Percentiles rank a stretch among this genome's conserved stretches.
phyloP scores from a whole-genome alignment of 2,888 invertebrate genomes.

The Agrilus mali region DNA sequence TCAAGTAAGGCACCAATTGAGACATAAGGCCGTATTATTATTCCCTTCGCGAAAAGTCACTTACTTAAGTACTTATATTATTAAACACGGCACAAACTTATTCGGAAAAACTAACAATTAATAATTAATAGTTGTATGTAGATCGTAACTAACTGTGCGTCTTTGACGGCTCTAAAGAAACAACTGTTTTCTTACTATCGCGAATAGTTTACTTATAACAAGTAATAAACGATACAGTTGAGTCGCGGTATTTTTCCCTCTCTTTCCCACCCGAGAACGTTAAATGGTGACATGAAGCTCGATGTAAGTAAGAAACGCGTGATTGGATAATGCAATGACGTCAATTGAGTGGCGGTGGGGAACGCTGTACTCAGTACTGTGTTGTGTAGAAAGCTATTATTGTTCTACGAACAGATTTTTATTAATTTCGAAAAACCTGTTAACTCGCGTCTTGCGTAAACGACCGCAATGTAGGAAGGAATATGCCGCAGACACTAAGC shows the following conservation, averaged over 20 bases:
- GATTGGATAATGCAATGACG: slow-evolving; percentile 18
- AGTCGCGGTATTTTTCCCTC: slow-evolving; percentile 1
- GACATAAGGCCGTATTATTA: slow-evolving; percentile 40
- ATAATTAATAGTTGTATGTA: too few relatives aligned
- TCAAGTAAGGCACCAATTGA: slow-evolving; percentile 47
- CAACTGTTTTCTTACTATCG: slow-evolving; percentile 19
- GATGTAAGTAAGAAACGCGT: slow-evolving; percentile 6
- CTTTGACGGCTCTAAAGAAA: slow-evolving; percentile 7
- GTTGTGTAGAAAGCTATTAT: slow-evolving; percentile 11
- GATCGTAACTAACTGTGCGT: not conserved
- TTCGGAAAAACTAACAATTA: too few relatives aligned
- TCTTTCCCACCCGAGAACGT: slow-evolving; percentile 6
- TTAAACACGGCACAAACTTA: slow-evolving; percentile 1
- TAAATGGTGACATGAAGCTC: too few relatives aligned
- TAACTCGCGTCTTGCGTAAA: not conserved
- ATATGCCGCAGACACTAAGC: not conserved
- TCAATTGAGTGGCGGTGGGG: slow-evolving; percentile 10
- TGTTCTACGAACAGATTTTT: slow-evolving; percentile 17
- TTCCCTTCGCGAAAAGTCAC: not conserved
- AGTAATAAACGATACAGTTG: too few relatives aligned
- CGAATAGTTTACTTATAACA: slow-evolving; percentile 21
- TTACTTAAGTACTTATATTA: slow-evolving; percentile 3
- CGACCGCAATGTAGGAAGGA: not conserved
- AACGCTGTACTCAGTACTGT: slow-evolving; percentile 7
- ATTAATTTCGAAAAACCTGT: slow-evolving; percentile 8